A percentile compares a stretch with the other conserved stretches of the same genome.
Evolutionary conservation across 30 jellyfish, hydroid and myxozoan genomes (phyloP).

Genomic region (Aurelia aurita): DNA sequence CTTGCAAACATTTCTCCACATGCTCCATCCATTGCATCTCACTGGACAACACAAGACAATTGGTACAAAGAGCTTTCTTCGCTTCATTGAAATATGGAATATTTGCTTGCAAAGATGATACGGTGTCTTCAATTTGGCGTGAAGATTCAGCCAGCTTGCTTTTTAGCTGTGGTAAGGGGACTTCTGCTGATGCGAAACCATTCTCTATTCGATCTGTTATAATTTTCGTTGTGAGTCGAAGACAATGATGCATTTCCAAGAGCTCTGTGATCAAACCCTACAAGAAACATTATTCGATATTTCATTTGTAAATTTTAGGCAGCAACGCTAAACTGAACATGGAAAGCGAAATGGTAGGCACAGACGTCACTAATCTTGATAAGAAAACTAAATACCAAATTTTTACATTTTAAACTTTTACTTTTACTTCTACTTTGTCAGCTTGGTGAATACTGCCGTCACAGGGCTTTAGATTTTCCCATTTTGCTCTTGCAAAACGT

Average conservation of each 20-base stretch:
- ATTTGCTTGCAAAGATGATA: conserved; percentile 31
- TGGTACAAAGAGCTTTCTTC: neutral
- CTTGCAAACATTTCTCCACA: neutral
- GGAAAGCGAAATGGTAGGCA: too few relatives aligned
- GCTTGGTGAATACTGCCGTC: too few relatives aligned
- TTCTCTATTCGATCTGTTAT: conserved; percentile 21
- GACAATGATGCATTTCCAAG: conserved; percentile 47
- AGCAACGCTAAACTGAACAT: too few relatives aligned
- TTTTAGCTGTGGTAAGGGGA: conserved; percentile 2
- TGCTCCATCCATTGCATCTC: conserved; percentile 37
- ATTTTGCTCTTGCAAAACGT: too few relatives aligned
- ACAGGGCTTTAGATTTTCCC: too few relatives aligned
- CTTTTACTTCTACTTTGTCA: too few relatives aligned
- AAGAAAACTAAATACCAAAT: too few relatives aligned
- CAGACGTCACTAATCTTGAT: too few relatives aligned
- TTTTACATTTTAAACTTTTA: too few relatives aligned
- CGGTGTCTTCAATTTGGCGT: conserved; percentile 37
- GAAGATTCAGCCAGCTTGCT: conserved; percentile 1
- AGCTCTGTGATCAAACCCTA: conserved; percentile 38
- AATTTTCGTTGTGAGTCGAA: conserved; percentile 22
- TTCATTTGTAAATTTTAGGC: too few relatives aligned
- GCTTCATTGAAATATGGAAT: conserved; percentile 36
- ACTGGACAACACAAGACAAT: neutral
- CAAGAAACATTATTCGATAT: neutral
- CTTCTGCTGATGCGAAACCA: conserved; percentile 7